Conservation (phyloP, 1,140 invertebrate genomes). For the Tetranychus urticae region DNA sequence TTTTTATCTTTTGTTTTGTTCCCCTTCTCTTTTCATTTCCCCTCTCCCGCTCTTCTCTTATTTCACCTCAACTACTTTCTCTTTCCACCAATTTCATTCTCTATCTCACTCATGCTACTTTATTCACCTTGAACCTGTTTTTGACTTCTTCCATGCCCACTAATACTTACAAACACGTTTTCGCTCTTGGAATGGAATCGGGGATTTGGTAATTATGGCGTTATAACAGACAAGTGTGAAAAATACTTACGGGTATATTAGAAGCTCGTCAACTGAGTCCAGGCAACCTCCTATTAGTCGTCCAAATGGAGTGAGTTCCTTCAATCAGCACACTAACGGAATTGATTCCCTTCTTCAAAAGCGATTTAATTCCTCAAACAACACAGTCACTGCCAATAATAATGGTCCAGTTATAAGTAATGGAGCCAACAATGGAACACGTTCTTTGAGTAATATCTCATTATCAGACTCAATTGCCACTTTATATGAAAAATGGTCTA, state of each 20-base stretch:
- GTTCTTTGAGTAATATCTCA: background rate
- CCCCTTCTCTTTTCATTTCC: background rate
- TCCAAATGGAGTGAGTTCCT: constrained; percentile 30
- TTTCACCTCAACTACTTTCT: no score
- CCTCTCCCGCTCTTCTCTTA: background rate
- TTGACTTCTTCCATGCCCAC: no score
- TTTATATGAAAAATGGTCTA: constrained; percentile 4
- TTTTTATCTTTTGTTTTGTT: background rate
- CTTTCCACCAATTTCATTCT: no score
- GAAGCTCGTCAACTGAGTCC: constrained; percentile 35
- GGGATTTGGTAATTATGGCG: no score
- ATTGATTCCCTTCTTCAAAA: background rate
- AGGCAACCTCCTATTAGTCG: constrained; percentile 66
- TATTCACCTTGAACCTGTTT: no score
- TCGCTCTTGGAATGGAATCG: no score
- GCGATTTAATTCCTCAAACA: background rate
- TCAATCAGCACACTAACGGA: background rate
- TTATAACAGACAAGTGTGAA: constrained; percentile 51
- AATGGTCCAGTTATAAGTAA: background rate
- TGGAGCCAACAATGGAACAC: background rate
- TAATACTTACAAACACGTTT: no score
- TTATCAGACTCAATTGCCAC: background rate
- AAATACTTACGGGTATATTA: constrained; percentile 84
- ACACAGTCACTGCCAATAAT: background rate
- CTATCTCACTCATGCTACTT: background rate